These are phyloP conservation scores for Salpingus planirostris DNA, from an alignment of 2,888 invertebrate genomes.

Conservation along the genomic window DNA sequence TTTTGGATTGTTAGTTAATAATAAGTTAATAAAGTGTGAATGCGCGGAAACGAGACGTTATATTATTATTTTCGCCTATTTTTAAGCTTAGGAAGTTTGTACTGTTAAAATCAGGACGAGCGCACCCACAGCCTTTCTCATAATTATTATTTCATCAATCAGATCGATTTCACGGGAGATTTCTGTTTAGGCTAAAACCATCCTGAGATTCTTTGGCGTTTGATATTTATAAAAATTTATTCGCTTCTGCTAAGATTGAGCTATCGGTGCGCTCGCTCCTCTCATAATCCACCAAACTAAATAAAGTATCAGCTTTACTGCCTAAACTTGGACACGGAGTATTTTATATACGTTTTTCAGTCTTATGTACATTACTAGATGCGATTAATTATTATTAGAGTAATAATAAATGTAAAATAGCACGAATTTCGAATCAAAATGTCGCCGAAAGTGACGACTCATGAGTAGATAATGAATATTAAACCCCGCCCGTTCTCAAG, in stretches of 20 bases:
- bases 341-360: conserved; percentile 28
- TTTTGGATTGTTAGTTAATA: background rate
- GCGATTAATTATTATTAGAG: conserved; percentile 15
- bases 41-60: background rate
- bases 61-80: conserved; percentile 5
- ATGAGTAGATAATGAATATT: too few species aligned
- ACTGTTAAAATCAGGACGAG: conserved; percentile 19
- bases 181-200: too few species aligned
- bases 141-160: too few species aligned
- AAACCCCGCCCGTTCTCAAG: too few species aligned
- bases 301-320: conserved; percentile 22
- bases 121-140: too few species aligned
- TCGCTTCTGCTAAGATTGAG: too few species aligned
- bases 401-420: conserved; percentile 8
- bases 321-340: conserved; percentile 32
- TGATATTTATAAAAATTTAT: too few species aligned
- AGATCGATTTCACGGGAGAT: too few species aligned
- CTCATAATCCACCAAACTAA: conserved; percentile 11
- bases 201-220: too few species aligned
- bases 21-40: background rate
- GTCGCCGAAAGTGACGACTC: too few species aligned
- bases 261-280: too few species aligned
- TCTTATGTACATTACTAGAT: conserved; percentile 35
- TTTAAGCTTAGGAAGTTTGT: conserved; percentile 20
- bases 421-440: conserved; percentile 9